phyloP scores from a whole-genome alignment of 2,797 vertebrate species.

The Hylomyscus alleni region DNA sequence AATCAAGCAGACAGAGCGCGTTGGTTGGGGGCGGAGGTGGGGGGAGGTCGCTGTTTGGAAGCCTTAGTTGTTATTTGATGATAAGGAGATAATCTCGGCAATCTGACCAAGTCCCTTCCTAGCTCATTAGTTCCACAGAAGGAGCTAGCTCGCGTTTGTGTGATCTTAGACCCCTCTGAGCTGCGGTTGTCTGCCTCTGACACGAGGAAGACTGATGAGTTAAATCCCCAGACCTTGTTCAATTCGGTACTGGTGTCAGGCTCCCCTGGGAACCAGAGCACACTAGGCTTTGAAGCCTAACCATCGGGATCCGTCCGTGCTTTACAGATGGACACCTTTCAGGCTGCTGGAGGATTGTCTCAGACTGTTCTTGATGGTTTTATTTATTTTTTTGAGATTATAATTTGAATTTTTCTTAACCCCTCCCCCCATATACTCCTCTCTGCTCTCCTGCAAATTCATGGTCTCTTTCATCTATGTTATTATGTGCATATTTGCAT shows the following conservation, averaged over 20 bases:
- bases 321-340: constrained; percentile 27
- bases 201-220: neutral
- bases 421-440: neutral
- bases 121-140: neutral
- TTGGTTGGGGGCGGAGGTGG: neutral
- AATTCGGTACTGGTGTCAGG: neutral
- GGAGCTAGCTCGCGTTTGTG: neutral
- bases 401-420: neutral
- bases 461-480: neutral
- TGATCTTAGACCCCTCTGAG: neutral
- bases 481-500: neutral
- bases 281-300: constrained; percentile 23
- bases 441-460: neutral
- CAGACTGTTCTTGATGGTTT: constrained; percentile 19
- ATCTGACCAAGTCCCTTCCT: constrained; percentile 19
- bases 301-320: neutral
- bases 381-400: neutral
- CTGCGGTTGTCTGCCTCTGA: neutral
- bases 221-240: neutral
- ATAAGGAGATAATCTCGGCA: constrained; percentile 1
- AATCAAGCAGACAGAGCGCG: neutral
- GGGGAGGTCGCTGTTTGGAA: neutral
- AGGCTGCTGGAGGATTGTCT: constrained; percentile 12
- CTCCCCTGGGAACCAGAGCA: neutral
- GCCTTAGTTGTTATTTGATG: constrained; percentile 8